A percentile compares a stretch with the other conserved stretches of the same genome.
These are phyloP conservation scores for Leptinotarsa defecta DNA, from an alignment of 1,140 invertebrate species.

Conservation along the genomic window DNA sequence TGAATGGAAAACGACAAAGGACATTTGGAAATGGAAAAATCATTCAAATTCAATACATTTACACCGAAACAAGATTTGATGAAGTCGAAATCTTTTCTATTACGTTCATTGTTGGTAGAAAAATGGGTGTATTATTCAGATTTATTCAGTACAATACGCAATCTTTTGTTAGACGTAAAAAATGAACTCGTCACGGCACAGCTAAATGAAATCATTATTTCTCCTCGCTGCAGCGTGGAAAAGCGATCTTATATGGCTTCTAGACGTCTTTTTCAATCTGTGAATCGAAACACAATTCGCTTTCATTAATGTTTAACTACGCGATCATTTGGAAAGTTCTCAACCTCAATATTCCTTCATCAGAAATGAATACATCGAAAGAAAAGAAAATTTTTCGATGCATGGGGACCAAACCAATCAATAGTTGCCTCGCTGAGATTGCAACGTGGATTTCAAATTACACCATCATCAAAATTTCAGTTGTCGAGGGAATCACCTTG, in stretches of 20 bases:
- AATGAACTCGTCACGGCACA: not conserved
- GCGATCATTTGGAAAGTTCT: too few species aligned
- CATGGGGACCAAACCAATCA: too few species aligned
- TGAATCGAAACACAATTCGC: too few species aligned
- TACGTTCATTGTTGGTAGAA: not conserved
- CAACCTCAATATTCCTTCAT: too few species aligned
- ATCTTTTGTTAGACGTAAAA: not conserved
- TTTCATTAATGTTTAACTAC: too few species aligned
- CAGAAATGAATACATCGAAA: too few species aligned
- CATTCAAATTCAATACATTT: not conserved
- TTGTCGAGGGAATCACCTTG: too few species aligned
- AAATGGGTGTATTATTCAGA: conserved; percentile 5
- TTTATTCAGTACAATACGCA: conserved; percentile 8
- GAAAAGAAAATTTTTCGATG: too few species aligned
- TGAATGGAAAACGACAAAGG: conserved; percentile 1
- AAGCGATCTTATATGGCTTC: not conserved
- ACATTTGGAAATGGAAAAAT: not conserved
- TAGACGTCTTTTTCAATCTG: too few species aligned
- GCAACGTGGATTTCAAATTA: too few species aligned
- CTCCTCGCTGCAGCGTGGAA: not conserved
- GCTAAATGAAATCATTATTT: not conserved
- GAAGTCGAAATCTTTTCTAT: not conserved
- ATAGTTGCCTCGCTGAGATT: too few species aligned
- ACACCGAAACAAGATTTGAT: not conserved
- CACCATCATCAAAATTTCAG: too few species aligned